Percentiles rank a stretch among this genome's conserved stretches.
Conservation (phyloP, 2,797 vertebrate genomes). For the Ctenochaetus hawaiiensis region DNA sequence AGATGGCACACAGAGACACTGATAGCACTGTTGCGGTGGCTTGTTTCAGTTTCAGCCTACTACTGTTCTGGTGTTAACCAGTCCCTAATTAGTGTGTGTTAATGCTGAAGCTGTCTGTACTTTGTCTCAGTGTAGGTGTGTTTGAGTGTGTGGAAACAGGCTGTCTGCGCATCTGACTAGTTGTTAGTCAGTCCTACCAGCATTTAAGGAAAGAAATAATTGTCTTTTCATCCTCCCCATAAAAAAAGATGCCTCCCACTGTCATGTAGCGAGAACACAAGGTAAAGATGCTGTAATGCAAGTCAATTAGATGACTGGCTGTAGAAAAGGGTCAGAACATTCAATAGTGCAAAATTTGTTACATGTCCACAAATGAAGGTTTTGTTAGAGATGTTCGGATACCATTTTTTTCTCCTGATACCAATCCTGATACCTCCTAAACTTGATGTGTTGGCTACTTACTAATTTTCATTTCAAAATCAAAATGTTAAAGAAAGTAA, state of each 20-base stretch:
- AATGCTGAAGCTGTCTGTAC: slow-evolving; percentile 20
- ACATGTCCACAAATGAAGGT: background rate
- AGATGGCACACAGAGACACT: slow-evolving; percentile 24
- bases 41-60: slow-evolving; percentile 42
- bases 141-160: background rate
- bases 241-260: background rate
- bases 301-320: background rate
- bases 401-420: no score
- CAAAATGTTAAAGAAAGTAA: no score
- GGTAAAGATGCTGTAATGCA: background rate
- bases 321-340: background rate
- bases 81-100: slow-evolving; percentile 45
- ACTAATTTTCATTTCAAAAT: no score
- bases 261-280: background rate
- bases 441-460: no score
- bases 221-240: background rate
- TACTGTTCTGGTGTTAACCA: slow-evolving; percentile 14
- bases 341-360: background rate
- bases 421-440: no score
- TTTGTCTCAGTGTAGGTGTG: slow-evolving; percentile 21
- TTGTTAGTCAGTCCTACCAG: background rate
- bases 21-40: slow-evolving; percentile 22
- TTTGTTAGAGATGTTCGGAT: no score
- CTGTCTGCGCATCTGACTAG: background rate
- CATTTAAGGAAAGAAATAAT: background rate